Conservation (phyloP, 2,797 vertebrate species). For the Sebastiscus albofasciatus region DNA sequence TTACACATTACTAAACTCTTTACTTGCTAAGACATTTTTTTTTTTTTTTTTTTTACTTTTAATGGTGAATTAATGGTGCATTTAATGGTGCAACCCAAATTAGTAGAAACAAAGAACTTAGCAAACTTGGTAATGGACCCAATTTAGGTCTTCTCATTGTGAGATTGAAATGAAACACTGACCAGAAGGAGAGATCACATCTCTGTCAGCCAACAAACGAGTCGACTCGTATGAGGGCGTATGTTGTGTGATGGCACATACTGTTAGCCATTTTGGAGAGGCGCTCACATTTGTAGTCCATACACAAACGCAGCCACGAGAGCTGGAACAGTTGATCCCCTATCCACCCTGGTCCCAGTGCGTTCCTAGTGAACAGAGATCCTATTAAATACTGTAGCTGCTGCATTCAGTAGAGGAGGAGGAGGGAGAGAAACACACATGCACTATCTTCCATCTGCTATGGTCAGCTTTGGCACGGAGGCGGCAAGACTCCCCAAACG, state of each 20-base stretch:
- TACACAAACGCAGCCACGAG: constrained; percentile 39
- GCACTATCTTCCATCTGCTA: constrained; percentile 61
- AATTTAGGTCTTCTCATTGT: not conserved
- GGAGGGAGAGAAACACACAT: not conserved
- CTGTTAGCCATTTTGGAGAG: constrained; percentile 32
- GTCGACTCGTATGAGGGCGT: constrained; percentile 23
- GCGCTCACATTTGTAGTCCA: constrained; percentile 35
- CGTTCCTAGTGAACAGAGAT: constrained; percentile 55
- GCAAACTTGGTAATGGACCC: not conserved
- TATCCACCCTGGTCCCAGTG: constrained; percentile 35
- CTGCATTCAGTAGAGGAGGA: constrained; percentile 2
- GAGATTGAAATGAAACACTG: constrained; percentile 35
- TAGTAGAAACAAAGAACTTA: not conserved
- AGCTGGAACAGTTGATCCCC: constrained; percentile 33
- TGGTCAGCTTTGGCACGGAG: constrained; percentile 50
- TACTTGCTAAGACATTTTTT: not conserved
- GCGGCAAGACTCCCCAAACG: constrained; percentile 36
- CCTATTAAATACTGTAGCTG: constrained; percentile 53
- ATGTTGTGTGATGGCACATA: constrained; percentile 51
- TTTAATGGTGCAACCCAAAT: not conserved
- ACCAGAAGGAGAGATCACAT: constrained; percentile 48
- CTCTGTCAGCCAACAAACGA: constrained; percentile 36
- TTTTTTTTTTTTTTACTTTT: not conserved
- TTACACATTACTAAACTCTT: not conserved
- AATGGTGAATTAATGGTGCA: not conserved